Conservation (phyloP, 2,113 vertebrate species). For the Struthio camelus region DNA sequence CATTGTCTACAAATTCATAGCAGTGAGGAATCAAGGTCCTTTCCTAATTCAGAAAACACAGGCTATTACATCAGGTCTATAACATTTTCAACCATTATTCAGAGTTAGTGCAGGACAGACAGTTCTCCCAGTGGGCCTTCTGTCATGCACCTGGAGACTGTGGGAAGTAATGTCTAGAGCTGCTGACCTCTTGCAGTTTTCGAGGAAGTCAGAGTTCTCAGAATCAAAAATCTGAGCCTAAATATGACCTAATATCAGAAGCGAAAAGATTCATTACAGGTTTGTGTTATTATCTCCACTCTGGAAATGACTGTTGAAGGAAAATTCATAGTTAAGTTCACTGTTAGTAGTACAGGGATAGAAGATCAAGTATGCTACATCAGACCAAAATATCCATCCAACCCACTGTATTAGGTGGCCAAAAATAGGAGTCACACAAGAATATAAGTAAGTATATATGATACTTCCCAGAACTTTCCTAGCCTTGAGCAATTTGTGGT, state of each 20-base stretch:
- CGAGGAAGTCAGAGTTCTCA: background rate
- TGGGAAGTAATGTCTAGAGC: background rate
- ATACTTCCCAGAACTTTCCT: background rate
- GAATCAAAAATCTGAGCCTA: constrained; percentile 1
- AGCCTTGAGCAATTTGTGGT: background rate
- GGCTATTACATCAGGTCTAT: accelerated
- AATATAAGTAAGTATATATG: background rate
- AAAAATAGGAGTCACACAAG: background rate
- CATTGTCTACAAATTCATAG: background rate
- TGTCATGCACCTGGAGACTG: constrained; percentile 26
- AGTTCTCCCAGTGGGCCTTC: background rate
- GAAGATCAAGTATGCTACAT: background rate
- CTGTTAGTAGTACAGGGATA: background rate
- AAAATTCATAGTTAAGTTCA: background rate
- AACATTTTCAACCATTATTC: background rate
- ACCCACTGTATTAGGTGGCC: background rate
- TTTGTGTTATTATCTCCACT: background rate
- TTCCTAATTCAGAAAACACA: background rate
- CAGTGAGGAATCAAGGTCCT: background rate
- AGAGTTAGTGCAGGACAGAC: constrained; percentile 6
- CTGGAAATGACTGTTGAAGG: background rate
- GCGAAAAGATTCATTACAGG: background rate
- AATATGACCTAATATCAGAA: background rate
- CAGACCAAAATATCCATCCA: background rate
- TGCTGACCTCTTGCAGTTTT: background rate